These are phyloP conservation scores for Taenioides sp. DNA, from an alignment of 2,797 vertebrate genomes.

Conservation along the genomic window DNA sequence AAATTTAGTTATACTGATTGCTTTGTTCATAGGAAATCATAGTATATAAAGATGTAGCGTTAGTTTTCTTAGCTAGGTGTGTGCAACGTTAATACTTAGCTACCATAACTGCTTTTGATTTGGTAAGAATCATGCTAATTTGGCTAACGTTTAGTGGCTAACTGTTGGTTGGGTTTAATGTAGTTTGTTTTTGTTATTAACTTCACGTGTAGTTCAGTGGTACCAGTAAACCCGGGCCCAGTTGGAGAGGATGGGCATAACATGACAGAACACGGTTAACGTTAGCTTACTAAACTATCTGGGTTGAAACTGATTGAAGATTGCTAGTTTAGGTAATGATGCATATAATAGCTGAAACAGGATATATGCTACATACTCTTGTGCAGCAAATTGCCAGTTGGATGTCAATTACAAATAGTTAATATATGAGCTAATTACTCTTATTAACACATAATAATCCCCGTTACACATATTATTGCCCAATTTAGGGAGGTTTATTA, in stretches of 20 bases:
- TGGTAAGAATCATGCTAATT: conserved; percentile 45
- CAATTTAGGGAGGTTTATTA: no score
- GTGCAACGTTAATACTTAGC: neutral
- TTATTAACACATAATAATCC: no score
- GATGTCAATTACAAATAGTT: neutral
- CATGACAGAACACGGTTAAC: neutral
- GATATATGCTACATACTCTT: neutral
- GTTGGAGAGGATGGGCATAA: conserved; percentile 14
- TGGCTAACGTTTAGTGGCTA: conserved; percentile 32
- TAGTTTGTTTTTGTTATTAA: conserved; percentile 4
- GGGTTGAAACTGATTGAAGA: neutral
- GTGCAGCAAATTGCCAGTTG: neutral
- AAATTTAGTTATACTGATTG: neutral
- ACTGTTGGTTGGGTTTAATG: conserved; percentile 20
- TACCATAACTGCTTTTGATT: conserved; percentile 7
- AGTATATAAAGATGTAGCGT: neutral
- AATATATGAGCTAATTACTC: no score
- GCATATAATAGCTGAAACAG: neutral
- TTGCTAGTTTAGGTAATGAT: neutral
- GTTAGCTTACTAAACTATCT: conserved; percentile 19
- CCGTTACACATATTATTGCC: no score
- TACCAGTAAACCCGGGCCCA: neutral
- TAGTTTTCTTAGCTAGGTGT: neutral
- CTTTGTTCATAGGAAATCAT: no score
- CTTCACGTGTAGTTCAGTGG: conserved; percentile 17